Evolutionary conservation across 2,113 vertebrate genomes (phyloP).

Genomic region (Nettapus auritus): DNA sequence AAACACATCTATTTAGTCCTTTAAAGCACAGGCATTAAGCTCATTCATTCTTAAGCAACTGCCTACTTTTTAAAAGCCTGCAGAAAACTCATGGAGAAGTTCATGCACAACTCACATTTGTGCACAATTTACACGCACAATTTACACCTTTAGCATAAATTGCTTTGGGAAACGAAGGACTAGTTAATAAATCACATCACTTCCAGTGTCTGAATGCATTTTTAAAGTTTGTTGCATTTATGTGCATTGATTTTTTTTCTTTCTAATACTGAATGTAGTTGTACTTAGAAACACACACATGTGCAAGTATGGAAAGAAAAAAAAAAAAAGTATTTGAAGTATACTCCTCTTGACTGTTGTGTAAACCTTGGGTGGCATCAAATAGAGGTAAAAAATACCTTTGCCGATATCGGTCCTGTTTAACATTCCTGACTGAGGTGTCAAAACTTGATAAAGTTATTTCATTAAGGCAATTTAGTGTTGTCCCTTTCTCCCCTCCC

Average conservation of each 20-base stretch:
- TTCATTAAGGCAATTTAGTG: not conserved
- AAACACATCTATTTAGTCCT: not conserved
- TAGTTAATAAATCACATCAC: not conserved
- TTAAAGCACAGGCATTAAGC: not conserved
- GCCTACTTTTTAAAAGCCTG: not conserved
- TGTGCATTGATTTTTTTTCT: not conserved
- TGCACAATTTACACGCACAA: too few relatives aligned
- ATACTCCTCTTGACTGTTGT: not conserved
- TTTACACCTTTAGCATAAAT: not conserved
- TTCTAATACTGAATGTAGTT: not conserved
- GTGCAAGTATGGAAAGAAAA: not conserved
- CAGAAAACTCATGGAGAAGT: not conserved
- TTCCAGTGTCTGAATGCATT: not conserved
- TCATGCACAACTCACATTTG: not conserved
- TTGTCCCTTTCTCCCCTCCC: not conserved
- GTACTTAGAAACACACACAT: not conserved
- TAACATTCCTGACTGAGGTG: not conserved
- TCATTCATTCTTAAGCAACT: not conserved
- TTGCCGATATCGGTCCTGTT: not conserved
- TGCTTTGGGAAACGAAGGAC: not conserved
- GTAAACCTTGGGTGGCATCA: not conserved
- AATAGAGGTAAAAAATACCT: constrained; percentile 5
- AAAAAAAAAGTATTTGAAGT: not conserved
- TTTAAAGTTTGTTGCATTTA: not conserved
- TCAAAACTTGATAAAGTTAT: not conserved